phyloP scores from a whole-genome alignment of 2,888 invertebrate genomes.

The Sinotaia quadrata region DNA sequence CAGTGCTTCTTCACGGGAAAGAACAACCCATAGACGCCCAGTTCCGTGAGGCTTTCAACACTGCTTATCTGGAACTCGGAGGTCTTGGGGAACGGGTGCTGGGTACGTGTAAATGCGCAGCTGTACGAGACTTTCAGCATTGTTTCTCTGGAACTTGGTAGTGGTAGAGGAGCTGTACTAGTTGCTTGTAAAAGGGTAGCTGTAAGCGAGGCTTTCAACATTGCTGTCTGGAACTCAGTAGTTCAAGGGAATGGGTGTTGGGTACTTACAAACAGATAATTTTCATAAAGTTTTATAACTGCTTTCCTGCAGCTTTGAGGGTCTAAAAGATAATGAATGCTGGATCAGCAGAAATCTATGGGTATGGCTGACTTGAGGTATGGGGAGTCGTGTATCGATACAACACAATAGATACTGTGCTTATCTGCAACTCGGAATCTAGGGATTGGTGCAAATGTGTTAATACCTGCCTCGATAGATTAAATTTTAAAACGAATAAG shows the following conservation, averaged over 20 bases:
- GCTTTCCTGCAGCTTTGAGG: no score
- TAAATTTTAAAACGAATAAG: no score
- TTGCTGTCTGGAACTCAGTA: slow-evolving; percentile 87
- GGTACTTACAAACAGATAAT: slow-evolving; percentile 67
- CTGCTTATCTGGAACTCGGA: slow-evolving; percentile 87
- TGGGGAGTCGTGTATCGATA: no score
- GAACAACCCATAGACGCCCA: slow-evolving; percentile 91
- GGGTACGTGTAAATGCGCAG: slow-evolving; percentile 80
- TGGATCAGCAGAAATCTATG: no score
- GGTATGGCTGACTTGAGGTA: no score
- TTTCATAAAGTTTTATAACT: no score
- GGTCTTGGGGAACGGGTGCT: slow-evolving; percentile 89
- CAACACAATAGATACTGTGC: no score
- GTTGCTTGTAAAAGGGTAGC: slow-evolving; percentile 81
- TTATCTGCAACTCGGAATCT: no score
- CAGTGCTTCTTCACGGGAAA: slow-evolving; percentile 93
- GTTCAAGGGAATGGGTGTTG: slow-evolving; percentile 88
- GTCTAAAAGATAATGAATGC: no score
- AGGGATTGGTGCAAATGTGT: no score
- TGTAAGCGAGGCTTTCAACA: slow-evolving; percentile 93
- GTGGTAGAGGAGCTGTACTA: slow-evolving; percentile 88
- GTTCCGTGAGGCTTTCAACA: slow-evolving; percentile 96
- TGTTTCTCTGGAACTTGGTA: slow-evolving; percentile 87
- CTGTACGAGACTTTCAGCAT: slow-evolving; percentile 97
- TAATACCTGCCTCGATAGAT: no score